Percentiles rank a stretch among this genome's conserved stretches.
Conservation (phyloP, 1,140 invertebrate genomes). For the Anastrepha obliqua region DNA sequence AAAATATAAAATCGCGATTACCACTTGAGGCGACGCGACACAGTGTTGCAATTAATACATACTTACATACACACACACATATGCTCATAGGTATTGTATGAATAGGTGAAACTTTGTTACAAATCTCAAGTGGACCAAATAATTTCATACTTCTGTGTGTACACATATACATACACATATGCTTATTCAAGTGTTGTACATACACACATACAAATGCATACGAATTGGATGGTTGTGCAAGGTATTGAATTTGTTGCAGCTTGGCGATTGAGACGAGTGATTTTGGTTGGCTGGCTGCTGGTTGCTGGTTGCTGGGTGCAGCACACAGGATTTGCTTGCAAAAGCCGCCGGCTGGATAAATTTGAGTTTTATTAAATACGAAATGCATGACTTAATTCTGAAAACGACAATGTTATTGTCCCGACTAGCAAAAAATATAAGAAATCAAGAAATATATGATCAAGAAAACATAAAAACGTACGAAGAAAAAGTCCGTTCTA, state of each 20-base stretch:
- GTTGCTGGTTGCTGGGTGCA: neutral
- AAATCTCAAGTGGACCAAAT: conserved; percentile 26
- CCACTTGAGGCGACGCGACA: conserved; percentile 49
- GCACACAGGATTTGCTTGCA: neutral
- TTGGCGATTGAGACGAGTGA: neutral
- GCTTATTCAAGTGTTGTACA: neutral
- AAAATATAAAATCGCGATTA: neutral
- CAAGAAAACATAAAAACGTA: too few relatives aligned
- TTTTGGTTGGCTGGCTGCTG: neutral
- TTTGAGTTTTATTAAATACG: neutral
- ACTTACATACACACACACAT: too few relatives aligned
- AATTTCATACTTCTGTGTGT: neutral
- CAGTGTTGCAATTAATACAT: conserved; percentile 38
- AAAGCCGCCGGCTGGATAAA: neutral
- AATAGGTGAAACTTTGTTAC: conserved; percentile 52
- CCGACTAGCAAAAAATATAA: too few relatives aligned
- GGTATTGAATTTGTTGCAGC: neutral
- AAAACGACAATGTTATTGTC: too few relatives aligned
- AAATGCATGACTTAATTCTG: neutral
- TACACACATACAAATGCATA: neutral
- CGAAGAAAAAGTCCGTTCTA: too few relatives aligned
- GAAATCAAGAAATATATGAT: too few relatives aligned
- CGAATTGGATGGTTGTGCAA: neutral
- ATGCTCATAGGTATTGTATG: neutral
- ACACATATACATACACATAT: neutral